Base-by-base conservation (phyloP, 2,888 invertebrate species). In the Drosophila neonasuta region DNA sequence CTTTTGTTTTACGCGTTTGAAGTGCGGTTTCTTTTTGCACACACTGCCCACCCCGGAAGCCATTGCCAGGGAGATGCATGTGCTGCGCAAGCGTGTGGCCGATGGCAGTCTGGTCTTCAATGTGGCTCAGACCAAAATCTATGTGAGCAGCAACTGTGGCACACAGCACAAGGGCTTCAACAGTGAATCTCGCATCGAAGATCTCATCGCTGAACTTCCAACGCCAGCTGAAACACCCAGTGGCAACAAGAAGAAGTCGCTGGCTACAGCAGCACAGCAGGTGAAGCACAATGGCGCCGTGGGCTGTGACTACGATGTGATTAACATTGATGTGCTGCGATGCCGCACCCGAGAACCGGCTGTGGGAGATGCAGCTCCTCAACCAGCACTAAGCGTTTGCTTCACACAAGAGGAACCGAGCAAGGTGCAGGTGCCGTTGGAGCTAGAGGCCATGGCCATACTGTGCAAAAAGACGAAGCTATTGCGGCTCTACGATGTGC, bases 71-170 rank as follows among this genome's bases (percentile, higher is more conserved):
- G 92, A 93, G 57, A 92, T 95, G 88, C 92, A 93, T 80, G 90
- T 90, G 56, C 92, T 95, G 76, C 92, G 95, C 55, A 95, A 95
- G 92, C 93, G 94, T 92, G 93, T 95, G 78, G 94, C 95, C 32
- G 94, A 94, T 62, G 95, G 95, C 1, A 94, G 94, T 88, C 93
- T 95, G 34, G 94, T 94, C 57, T 96, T 96, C 87, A 93, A 93
- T 81, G 92, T 95, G 76, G 91, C 93, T 73, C 92, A 93, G 24
- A 93, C 93, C 41, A 92, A 93, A 66, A 92, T 94, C 2, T 95
- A 94, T 87, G 91, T 96, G 55, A 93, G 94, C 84, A 94, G 94
- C 45, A 56, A 67, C 77, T 80, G 78, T 11, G 89, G 89, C 0
- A 80, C 83, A 1, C 83, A 87, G 42, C 86, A 88, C 24, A 58